These are phyloP conservation scores for Takifugu flavidus DNA, from an alignment of 2,113 vertebrate genomes.

Conservation along the genomic window DNA sequence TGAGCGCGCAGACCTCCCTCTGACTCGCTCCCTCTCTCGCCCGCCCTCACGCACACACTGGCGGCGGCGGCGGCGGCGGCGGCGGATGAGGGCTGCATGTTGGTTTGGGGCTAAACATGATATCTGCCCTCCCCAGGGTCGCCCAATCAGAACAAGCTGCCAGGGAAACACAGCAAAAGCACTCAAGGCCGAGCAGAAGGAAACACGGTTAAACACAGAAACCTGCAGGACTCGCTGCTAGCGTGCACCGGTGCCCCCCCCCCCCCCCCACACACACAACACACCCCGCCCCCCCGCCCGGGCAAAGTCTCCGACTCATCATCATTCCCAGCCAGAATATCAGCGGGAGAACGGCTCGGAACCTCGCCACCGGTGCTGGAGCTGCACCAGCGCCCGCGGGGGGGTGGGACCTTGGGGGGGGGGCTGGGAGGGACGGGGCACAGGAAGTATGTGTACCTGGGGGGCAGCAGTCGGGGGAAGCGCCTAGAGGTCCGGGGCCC, in stretches of 20 bases:
- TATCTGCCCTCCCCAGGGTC: slow-evolving; percentile 71
- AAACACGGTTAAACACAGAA: slow-evolving; percentile 45
- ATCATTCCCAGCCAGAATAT: slow-evolving; percentile 14
- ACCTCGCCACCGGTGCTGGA: slow-evolving; percentile 35
- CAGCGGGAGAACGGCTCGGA: slow-evolving; percentile 33
- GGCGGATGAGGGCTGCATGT: slow-evolving; percentile 73
- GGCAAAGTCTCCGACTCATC: slow-evolving; percentile 1
- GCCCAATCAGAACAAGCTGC: slow-evolving; percentile 74
- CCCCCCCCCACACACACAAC: slow-evolving; percentile 37
- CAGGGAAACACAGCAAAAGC: slow-evolving; percentile 69
- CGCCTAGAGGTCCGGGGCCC: slow-evolving; percentile 61
- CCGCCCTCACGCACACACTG: slow-evolving; percentile 11
- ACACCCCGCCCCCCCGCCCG: neutral
- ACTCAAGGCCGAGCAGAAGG: slow-evolving; percentile 67
- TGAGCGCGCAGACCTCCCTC: slow-evolving; percentile 71
- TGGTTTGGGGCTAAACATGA: slow-evolving; percentile 79
- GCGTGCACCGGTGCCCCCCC: slow-evolving; percentile 30
- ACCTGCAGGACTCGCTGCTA: slow-evolving; percentile 31
- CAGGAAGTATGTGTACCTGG: slow-evolving; percentile 65
- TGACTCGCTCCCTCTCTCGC: slow-evolving; percentile 50
- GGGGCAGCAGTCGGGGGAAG: slow-evolving; percentile 64
- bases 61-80: slow-evolving; percentile 33
- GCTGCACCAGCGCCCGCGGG: slow-evolving; percentile 61
- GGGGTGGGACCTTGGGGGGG: slow-evolving; percentile 57
- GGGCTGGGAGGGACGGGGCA: slow-evolving; percentile 55